These are phyloP conservation scores for Haliclona indistincta DNA, from an alignment of 37 sponge, comb jelly and placozoan species.

Conservation along the genomic window DNA sequence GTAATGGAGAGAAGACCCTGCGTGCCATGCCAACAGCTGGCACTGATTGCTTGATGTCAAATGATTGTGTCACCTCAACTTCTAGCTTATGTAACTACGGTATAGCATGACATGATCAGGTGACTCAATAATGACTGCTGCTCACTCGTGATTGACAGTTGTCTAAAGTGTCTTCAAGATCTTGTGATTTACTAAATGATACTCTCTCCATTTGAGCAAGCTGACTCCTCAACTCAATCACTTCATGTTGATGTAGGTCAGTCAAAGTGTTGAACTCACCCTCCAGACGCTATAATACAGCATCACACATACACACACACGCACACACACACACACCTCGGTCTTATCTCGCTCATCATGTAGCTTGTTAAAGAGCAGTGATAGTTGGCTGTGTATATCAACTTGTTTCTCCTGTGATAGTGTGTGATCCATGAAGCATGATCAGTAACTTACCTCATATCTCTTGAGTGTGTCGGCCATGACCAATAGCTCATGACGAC, in stretches of 20 bases:
- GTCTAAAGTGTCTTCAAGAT: slow-evolving; percentile 48
- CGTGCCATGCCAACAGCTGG: background rate
- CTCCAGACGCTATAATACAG: slow-evolving; percentile 32
- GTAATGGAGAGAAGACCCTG: background rate
- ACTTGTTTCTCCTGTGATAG: too few relatives aligned
- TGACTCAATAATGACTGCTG: background rate
- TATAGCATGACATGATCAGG: background rate
- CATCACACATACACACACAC: background rate
- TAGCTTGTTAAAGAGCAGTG: slow-evolving; percentile 32
- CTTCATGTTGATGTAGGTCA: slow-evolving; percentile 57
- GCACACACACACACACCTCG: slow-evolving; percentile 8
- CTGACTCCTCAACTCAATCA: slow-evolving; percentile 44
- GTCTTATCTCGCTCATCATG: slow-evolving; percentile 41
- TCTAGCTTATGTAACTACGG: background rate
- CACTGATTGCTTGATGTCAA: background rate
- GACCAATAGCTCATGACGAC: too few relatives aligned
- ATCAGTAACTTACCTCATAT: too few relatives aligned
- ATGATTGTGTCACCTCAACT: background rate
- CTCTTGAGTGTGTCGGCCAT: too few relatives aligned
- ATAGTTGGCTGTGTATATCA: too few relatives aligned
- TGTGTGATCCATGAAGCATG: too few relatives aligned
- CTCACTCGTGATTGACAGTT: slow-evolving; percentile 40
- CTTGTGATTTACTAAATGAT: slow-evolving; percentile 44
- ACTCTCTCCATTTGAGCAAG: slow-evolving; percentile 51
- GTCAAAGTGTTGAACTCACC: slow-evolving; percentile 51